Evolutionary conservation across 2,888 invertebrate species (phyloP).

Genomic region (Amphimallon solstitiale): DNA sequence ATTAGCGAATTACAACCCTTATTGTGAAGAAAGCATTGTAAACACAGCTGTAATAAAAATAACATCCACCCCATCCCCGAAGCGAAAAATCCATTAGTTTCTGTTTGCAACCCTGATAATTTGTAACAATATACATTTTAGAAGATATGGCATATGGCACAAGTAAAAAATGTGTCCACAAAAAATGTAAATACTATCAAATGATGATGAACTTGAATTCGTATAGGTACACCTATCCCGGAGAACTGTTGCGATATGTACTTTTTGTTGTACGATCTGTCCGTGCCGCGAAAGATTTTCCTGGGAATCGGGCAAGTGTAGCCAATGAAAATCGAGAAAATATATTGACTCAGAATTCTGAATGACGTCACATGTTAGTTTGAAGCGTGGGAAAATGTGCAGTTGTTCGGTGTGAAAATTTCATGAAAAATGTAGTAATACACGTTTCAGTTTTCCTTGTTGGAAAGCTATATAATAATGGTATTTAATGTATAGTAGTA

Average conservation of each 20-base stretch:
- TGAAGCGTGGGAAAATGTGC: conserved; percentile 46
- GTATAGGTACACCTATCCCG: neutral
- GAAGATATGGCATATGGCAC: conserved; percentile 17
- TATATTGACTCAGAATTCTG: conserved; percentile 45
- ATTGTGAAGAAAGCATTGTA: conserved; percentile 21
- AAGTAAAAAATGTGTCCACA: conserved; percentile 22
- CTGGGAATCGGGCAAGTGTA: conserved; percentile 46
- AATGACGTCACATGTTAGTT: conserved; percentile 42
- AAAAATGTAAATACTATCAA: conserved; percentile 12
- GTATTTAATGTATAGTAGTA: too few relatives aligned
- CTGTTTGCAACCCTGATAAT: conserved; percentile 39
- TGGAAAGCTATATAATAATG: neutral
- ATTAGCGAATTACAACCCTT: conserved; percentile 21
- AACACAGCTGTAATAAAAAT: conserved; percentile 36
- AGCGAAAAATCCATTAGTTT: conserved; percentile 42
- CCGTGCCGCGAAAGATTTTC: conserved; percentile 20
- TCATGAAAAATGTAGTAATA: conserved; percentile 14
- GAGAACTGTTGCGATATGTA: neutral
- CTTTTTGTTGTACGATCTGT: neutral
- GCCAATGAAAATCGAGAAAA: conserved; percentile 45
- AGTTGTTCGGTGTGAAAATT: conserved; percentile 35
- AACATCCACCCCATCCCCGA: conserved; percentile 27
- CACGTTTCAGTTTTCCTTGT: neutral
- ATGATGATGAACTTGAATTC: neutral
- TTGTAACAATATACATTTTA: conserved; percentile 45